Evolutionary conservation across 2,113 vertebrate species (phyloP).

Genomic region (Anseranas semipalmata): DNA sequence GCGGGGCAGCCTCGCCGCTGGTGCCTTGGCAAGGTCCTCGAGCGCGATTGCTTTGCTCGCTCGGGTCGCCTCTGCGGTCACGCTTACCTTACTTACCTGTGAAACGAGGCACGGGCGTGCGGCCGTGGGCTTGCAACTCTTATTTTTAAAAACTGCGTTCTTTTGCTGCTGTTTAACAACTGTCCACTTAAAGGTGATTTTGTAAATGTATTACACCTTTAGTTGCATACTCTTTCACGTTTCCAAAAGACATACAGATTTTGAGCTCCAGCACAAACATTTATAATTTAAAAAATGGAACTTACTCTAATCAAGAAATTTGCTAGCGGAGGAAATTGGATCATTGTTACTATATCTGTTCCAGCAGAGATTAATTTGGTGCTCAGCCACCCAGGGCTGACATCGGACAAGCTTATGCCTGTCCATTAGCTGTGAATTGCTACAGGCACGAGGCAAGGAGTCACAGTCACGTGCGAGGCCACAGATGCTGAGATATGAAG

Average conservation of each 20-base stretch:
- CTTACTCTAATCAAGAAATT: not conserved
- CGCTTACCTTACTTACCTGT: too few relatives aligned
- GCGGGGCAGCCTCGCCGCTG: too few relatives aligned
- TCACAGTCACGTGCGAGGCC: rapidly evolving
- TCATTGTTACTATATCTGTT: not conserved
- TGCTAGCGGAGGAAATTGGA: too few relatives aligned
- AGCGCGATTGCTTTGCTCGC: not conserved
- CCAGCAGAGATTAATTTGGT: not conserved
- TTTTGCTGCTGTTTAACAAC: not conserved
- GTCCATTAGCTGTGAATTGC: not conserved
- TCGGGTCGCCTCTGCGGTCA: not conserved
- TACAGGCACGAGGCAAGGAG: not conserved
- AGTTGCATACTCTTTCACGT: not conserved
- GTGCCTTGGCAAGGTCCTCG: not conserved
- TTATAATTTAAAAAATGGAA: not conserved
- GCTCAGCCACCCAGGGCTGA: not conserved
- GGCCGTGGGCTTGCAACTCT: rapidly evolving
- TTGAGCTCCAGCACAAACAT: not conserved
- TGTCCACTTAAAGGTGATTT: not conserved
- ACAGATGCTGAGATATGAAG: not conserved
- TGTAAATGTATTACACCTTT: not conserved
- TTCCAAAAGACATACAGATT: not conserved
- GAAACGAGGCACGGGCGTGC: not conserved
- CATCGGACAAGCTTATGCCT: too few relatives aligned
- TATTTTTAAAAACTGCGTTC: rapidly evolving